Base-by-base conservation (phyloP, 2,113 vertebrate genomes). In the Hylia prasina region DNA sequence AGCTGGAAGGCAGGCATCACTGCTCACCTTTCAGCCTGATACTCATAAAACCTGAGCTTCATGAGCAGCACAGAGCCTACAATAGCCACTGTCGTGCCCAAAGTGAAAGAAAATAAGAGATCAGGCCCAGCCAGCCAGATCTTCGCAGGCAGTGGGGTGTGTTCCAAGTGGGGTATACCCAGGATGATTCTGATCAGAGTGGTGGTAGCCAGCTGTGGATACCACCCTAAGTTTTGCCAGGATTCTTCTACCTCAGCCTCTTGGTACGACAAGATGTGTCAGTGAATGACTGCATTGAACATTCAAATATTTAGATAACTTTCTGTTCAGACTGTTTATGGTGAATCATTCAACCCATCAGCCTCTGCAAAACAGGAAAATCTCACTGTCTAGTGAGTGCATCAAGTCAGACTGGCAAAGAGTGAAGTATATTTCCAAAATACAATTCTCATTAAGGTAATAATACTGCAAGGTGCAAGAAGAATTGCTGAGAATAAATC, bases 81-180 rank as follows among this genome's bases (percentile, higher is more conserved):
- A 90, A 2, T 0, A 8, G 15, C n/a, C 47, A 50, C 28, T 1
- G 0, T 7, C 7, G 2, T 69, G 40, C 27, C 20, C 31, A 14
- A 20, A 40, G 35, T 30, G 63, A 69, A 77, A n/a, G 53, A 22
- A 73, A 64, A 27, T 15, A 69, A 60, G 30, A 1, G 4, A 56
- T 50, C 2, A 20, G 13, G 13, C 5, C 17, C 77, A 39, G 70
- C 17, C 23, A 53, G 33, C 6, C 24, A 37, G 12, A 64, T 40
- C 40, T 65, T 37, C 0, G 0, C 12, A 33, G 27, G 37, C 7
- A 35, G 4, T 8, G 15, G 16, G 13, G 6, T 37, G 8, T 5
- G 4, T 33, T 82, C 33, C 31, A 42, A 18, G 25, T 11, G 53
- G 11, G 22, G 3, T 22, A 57, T 13, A 18, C 13, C 23, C 22